Percentiles rank a stretch among this genome's conserved stretches.
These are phyloP conservation scores for Oncorhynchus mykiss DNA, from an alignment of 2,113 vertebrate genomes.

Conservation along the genomic window DNA sequence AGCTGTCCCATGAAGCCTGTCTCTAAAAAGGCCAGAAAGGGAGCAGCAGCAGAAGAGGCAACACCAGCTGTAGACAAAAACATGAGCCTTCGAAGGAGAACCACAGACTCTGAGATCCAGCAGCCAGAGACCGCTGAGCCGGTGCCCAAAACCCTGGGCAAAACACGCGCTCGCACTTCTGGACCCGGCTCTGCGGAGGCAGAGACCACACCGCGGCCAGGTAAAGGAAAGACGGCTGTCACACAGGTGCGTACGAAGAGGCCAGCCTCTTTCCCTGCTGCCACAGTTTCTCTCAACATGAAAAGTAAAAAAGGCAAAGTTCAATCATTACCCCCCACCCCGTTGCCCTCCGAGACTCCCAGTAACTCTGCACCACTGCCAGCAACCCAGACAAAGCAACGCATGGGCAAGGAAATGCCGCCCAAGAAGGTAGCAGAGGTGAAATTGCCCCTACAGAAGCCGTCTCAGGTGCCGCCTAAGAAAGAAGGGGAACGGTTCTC, in stretches of 20 bases:
- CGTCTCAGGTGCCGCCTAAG: conserved; percentile 58
- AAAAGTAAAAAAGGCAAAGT: conserved; percentile 79
- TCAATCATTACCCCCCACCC: conserved; percentile 75
- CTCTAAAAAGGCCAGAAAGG: conserved; percentile 79
- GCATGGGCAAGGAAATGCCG: conserved; percentile 77
- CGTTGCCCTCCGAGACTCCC: conserved; percentile 35
- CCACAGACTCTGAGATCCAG: conserved; percentile 80
- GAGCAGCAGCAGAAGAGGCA: conserved; percentile 14
- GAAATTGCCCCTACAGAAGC: conserved; percentile 58
- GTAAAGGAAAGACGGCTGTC: conserved; percentile 69
- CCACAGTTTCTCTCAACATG: conserved; percentile 72
- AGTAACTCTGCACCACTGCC: conserved; percentile 46
- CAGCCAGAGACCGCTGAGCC: conserved; percentile 72
- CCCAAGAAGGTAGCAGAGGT: conserved; percentile 71
- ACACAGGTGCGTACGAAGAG: conserved; percentile 73
- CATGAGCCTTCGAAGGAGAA: conserved; percentile 77
- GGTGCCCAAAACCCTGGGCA: conserved; percentile 76
- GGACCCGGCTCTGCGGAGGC: conserved; percentile 71
- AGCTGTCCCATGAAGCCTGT: conserved; percentile 94
- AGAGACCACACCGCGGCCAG: conserved; percentile 66
- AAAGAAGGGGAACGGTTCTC: conserved; percentile 83
- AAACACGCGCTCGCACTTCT: conserved; percentile 87
- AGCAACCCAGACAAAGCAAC: conserved; percentile 77
- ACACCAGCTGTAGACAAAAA: conserved; percentile 67
- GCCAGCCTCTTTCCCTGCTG: conserved; percentile 58